Evolutionary conservation across 2,797 vertebrate genomes (phyloP).

Genomic region (Lerista edwardsae): DNA sequence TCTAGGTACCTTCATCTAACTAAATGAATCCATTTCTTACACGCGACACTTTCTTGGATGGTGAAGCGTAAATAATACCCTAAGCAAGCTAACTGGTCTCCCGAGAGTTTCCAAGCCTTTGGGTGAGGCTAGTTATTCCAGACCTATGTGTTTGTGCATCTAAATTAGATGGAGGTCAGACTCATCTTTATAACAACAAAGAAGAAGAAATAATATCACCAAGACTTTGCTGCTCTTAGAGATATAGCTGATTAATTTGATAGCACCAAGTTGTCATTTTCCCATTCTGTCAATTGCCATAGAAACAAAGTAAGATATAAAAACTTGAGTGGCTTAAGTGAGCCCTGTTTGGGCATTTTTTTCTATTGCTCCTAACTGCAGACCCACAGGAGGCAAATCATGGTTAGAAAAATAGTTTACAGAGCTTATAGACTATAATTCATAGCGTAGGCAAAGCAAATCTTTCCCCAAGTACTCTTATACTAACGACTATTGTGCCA

Average conservation of each 20-base stretch:
- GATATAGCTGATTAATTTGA: slow-evolving; percentile 37
- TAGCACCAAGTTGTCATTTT: slow-evolving; percentile 29
- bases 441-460: not conserved
- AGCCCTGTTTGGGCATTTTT: not conserved
- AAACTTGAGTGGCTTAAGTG: not conserved
- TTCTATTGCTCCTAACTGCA: not conserved
- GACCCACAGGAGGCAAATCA: not conserved
- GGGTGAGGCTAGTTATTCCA: slow-evolving; percentile 29
- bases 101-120: slow-evolving; percentile 44
- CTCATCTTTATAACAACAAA: not conserved
- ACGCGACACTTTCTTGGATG: slow-evolving; percentile 38
- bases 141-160: slow-evolving; percentile 6
- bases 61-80: slow-evolving; percentile 48
- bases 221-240: not conserved
- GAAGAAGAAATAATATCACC: slow-evolving; percentile 22
- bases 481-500: not conserved
- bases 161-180: slow-evolving; percentile 18
- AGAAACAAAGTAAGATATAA: slow-evolving; percentile 29
- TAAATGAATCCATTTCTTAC: slow-evolving; percentile 69
- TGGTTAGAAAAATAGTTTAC: not conserved
- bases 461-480: not conserved
- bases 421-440: not conserved
- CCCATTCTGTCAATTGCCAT: slow-evolving; percentile 29
- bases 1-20: slow-evolving; percentile 7
- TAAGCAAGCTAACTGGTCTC: slow-evolving; percentile 39